phyloP scores from a whole-genome alignment of 2,888 invertebrate species.

The Pollenia griseotomentosa region DNA sequence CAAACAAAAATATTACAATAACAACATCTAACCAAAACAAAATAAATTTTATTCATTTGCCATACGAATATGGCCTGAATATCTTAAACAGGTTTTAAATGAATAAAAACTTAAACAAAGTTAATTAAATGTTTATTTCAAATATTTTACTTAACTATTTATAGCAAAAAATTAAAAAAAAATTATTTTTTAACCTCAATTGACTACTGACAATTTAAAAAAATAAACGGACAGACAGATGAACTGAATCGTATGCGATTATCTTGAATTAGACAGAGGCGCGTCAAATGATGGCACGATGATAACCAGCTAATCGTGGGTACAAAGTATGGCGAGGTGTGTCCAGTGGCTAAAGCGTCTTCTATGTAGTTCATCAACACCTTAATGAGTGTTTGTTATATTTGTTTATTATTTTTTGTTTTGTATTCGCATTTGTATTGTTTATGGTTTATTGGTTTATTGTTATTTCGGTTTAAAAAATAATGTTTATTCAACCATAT shows the following conservation, averaged over 20 bases:
- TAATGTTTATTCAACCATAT: conserved; percentile 64
- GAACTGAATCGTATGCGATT: not conserved
- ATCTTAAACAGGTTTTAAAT: conserved; percentile 54
- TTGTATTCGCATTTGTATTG: conserved; percentile 21
- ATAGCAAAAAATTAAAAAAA: conserved; percentile 5
- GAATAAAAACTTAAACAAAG: conserved; percentile 47
- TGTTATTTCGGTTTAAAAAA: conserved; percentile 50
- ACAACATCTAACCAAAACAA: conserved; percentile 10
- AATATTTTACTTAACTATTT: not conserved
- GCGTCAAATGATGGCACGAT: conserved; percentile 17
- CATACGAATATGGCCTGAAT: conserved; percentile 55
- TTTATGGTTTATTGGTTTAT: conserved; percentile 59
- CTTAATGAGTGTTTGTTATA: conserved; percentile 26
- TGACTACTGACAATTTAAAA: conserved; percentile 7
- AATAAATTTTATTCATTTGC: conserved; percentile 17
- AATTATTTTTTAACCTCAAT: conserved; percentile 51
- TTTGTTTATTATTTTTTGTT: conserved; percentile 23
- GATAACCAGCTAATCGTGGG: conserved; percentile 2
- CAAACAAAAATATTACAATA: not conserved
- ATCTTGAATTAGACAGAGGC: not conserved
- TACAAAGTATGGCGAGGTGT: not conserved
- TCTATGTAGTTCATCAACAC: conserved; percentile 56
- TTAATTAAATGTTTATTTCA: conserved; percentile 29
- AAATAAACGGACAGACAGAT: not conserved
- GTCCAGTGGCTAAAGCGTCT: conserved; percentile 10